Conservation (phyloP, 2,888 invertebrate genomes). For the Tinea semifulvella region DNA sequence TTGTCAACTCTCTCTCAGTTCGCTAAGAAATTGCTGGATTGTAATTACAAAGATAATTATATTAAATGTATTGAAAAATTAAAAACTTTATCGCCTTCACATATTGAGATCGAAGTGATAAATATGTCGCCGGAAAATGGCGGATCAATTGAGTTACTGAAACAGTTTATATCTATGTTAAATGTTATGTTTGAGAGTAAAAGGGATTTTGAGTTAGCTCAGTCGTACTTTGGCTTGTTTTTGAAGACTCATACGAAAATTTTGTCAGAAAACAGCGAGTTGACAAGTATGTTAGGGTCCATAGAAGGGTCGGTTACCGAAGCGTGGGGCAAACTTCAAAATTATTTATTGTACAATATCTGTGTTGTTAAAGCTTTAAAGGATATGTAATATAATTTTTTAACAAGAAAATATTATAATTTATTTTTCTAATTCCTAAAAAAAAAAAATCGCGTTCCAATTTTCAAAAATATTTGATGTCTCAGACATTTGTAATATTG, state of each 20-base stretch:
- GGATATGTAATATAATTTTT: slow-evolving; percentile 65
- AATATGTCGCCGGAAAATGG: slow-evolving; percentile 78
- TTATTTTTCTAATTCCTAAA: no score
- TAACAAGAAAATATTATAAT: no score
- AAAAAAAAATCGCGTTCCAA: no score
- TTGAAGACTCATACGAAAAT: slow-evolving; percentile 79
- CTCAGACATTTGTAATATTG: no score
- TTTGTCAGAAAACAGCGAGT: slow-evolving; percentile 62
- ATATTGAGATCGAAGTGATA: slow-evolving; percentile 88
- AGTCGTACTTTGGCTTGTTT: slow-evolving; percentile 89
- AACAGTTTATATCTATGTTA: slow-evolving; percentile 81
- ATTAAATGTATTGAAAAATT: slow-evolving; percentile 65
- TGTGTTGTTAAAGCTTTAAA: slow-evolving; percentile 80
- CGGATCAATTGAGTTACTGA: slow-evolving; percentile 75
- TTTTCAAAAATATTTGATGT: no score
- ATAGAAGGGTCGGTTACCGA: slow-evolving; percentile 68
- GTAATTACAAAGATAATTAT: slow-evolving; percentile 60
- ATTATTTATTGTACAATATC: slow-evolving; percentile 75
- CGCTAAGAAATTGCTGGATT: slow-evolving; percentile 68
- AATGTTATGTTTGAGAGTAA: slow-evolving; percentile 76
- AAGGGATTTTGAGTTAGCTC: slow-evolving; percentile 87
- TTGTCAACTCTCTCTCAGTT: slow-evolving; percentile 75
- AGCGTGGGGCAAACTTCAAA: slow-evolving; percentile 74
- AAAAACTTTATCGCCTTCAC: slow-evolving; percentile 80
- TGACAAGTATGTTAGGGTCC: slow-evolving; percentile 62